A percentile compares a stretch with the other conserved stretches of the same genome.
Evolutionary conservation across 2,797 vertebrate genomes (phyloP).

Genomic region (Notolabrus celidotus): DNA sequence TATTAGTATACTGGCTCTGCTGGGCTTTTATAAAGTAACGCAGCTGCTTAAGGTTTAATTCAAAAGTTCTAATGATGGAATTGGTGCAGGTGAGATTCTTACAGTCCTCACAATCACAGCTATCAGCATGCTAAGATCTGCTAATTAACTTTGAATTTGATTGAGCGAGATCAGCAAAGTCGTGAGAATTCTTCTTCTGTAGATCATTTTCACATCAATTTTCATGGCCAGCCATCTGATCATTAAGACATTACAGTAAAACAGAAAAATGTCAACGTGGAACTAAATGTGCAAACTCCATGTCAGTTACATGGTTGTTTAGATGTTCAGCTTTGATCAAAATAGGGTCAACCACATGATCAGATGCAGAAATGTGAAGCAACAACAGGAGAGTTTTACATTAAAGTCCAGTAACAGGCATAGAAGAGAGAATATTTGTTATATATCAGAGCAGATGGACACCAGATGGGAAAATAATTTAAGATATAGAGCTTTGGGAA

Average conservation of each 20-base stretch:
- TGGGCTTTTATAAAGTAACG: neutral
- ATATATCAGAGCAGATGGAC: conserved; percentile 40
- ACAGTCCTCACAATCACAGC: neutral
- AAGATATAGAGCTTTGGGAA: conserved; percentile 4
- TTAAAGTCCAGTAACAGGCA: conserved; percentile 10
- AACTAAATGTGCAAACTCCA: neutral
- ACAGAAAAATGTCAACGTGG: too few species aligned
- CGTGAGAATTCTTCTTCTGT: neutral
- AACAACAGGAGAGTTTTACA: conserved; percentile 8
- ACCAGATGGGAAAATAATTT: conserved; percentile 23
- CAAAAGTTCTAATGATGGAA: neutral
- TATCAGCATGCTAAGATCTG: neutral
- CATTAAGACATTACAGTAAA: neutral
- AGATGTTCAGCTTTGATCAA: neutral
- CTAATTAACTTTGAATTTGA: neutral
- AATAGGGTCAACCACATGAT: neutral
- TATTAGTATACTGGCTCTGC: neutral
- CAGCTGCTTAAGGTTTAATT: neutral
- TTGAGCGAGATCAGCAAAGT: neutral
- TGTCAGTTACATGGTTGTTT: too few species aligned
- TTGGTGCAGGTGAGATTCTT: neutral
- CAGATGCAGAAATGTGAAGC: neutral
- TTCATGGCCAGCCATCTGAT: neutral
- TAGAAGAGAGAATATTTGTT: conserved; percentile 11
- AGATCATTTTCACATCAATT: neutral